phyloP scores from a whole-genome alignment of 2,888 invertebrate genomes.

The Megalurothrips usitatus region DNA sequence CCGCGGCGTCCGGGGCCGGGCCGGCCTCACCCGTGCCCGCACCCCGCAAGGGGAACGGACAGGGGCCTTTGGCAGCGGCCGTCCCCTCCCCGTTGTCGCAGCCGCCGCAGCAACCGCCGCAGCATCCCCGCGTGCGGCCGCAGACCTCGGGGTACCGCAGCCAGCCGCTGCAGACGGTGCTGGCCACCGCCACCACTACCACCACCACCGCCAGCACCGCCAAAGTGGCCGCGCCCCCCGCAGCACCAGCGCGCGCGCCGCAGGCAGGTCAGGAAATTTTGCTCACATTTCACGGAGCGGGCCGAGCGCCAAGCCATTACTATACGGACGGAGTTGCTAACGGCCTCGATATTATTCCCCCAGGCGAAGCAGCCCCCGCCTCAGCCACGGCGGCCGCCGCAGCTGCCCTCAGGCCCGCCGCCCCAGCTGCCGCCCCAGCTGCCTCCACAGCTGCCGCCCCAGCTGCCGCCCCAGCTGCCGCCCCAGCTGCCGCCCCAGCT shows the following conservation, averaged over 20 bases:
- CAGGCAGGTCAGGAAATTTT: not conserved
- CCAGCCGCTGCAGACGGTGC: slow-evolving; percentile 7
- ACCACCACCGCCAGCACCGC: not conserved
- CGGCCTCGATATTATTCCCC: not conserved
- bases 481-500: not conserved
- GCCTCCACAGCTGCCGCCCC: not conserved
- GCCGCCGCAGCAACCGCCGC: slow-evolving; percentile 1
- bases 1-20: not conserved
- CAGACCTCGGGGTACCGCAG: slow-evolving; percentile 5
- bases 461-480: not conserved
- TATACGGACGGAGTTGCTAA: not conserved
- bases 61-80: no score
- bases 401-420: not conserved
- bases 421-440: not conserved
- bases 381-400: not conserved
- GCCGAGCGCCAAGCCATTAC: not conserved
- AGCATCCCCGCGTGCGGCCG: not conserved
- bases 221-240: not conserved
- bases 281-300: not conserved
- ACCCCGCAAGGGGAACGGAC: not conserved
- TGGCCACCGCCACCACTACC: slow-evolving; percentile 5
- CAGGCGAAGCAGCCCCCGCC: no score
- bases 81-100: not conserved
- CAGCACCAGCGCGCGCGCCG: not conserved
- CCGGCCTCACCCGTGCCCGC: not conserved